Evolutionary conservation across 1,140 invertebrate genomes (phyloP).

Genomic region (Habropoda laboriosa): DNA sequence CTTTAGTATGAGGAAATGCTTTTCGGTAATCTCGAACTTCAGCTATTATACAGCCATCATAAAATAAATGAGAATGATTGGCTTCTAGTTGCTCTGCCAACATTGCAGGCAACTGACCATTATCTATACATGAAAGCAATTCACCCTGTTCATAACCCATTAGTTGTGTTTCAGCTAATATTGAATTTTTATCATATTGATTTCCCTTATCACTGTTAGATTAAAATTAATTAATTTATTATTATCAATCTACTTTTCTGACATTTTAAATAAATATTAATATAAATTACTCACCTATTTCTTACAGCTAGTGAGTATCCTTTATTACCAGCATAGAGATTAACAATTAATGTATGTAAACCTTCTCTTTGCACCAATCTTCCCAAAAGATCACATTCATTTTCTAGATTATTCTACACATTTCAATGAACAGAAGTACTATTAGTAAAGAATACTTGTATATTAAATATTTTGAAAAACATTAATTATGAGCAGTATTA

Average conservation of each 20-base stretch:
- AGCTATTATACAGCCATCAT: conserved; percentile 94
- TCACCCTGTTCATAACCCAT: conserved; percentile 91
- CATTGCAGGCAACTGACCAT: conserved; percentile 92
- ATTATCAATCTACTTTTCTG: conserved; percentile 33
- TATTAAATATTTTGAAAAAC: background rate
- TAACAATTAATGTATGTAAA: conserved; percentile 94
- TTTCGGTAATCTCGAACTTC: conserved; percentile 95
- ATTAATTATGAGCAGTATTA: background rate
- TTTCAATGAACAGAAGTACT: conserved; percentile 4
- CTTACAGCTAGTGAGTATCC: conserved; percentile 93
- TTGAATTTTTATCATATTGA: conserved; percentile 83
- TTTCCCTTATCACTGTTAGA: conserved; percentile 75
- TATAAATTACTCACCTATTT: conserved; percentile 70
- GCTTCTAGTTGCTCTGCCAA: conserved; percentile 92
- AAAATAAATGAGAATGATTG: conserved; percentile 91
- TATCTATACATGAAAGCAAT: conserved; percentile 90
- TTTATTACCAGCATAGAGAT: conserved; percentile 95
- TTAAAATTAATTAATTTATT: conserved; percentile 41
- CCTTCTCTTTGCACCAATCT: conserved; percentile 92
- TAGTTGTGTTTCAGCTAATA: conserved; percentile 87
- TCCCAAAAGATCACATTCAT: conserved; percentile 91
- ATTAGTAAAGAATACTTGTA: background rate
- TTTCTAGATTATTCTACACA: conserved; percentile 85
- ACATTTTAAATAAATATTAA: conserved; percentile 42
- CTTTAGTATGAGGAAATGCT: conserved; percentile 85